Conservation (phyloP, 1,140 invertebrate species). For the Drosophila sechellia region DNA sequence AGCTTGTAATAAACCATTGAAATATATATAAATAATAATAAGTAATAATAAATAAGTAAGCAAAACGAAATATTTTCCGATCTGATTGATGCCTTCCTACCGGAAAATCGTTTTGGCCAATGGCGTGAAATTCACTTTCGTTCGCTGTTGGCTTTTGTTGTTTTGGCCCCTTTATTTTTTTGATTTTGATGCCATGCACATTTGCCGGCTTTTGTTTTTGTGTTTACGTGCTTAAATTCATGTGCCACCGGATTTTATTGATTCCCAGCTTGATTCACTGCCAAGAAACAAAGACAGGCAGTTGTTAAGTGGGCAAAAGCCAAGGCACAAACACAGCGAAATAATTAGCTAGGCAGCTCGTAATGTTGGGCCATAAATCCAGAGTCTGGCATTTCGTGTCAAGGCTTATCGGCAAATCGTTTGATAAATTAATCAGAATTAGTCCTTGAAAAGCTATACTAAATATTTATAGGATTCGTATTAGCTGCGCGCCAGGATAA, state of each 20-base stretch:
- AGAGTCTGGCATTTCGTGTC: conserved; percentile 72
- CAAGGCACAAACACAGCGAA: conserved; percentile 36
- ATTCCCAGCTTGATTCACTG: conserved; percentile 45
- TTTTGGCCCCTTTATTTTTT: conserved; percentile 8
- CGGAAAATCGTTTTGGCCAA: conserved; percentile 73
- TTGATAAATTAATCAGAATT: conserved; percentile 80
- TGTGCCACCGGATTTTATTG: conserved; percentile 67
- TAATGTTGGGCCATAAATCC: conserved; percentile 71
- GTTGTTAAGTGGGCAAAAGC: conserved; percentile 33
- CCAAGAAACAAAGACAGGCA: conserved; percentile 21
- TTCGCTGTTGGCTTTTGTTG: conserved; percentile 41
- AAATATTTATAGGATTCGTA: conserved; percentile 73
- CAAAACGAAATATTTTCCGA: conserved; percentile 35
- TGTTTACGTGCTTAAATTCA: conserved; percentile 62
- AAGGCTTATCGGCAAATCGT: conserved; percentile 70
- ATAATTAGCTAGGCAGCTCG: conserved; percentile 67
- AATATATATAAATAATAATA: too few relatives aligned
- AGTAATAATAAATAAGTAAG: conserved; percentile 44
- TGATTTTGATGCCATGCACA: conserved; percentile 29
- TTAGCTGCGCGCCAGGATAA: conserved; percentile 30
- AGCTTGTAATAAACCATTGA: conserved; percentile 30
- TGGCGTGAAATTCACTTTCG: conserved; percentile 77
- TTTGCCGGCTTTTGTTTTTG: conserved; percentile 34
- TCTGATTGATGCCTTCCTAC: conserved; percentile 75
- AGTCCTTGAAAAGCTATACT: conserved; percentile 75